Conservation (phyloP, 2,888 invertebrate species). For the Lasiommata megera region DNA sequence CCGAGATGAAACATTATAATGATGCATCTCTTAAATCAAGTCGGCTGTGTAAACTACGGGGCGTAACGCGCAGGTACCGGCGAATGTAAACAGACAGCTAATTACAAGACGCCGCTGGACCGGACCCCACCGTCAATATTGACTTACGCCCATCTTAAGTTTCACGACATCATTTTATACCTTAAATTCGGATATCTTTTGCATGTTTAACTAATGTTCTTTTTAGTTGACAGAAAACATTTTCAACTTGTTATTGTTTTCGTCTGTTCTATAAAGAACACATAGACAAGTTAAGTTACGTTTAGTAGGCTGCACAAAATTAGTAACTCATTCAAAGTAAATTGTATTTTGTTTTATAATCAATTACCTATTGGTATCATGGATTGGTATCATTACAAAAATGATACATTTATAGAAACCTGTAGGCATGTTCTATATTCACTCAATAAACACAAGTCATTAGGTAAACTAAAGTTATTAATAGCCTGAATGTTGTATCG, state of each 20-base stretch:
- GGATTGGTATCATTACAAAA: too few species aligned
- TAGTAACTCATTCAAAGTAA: too few species aligned
- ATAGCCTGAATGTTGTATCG: not conserved
- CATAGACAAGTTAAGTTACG: too few species aligned
- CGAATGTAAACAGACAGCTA: slow-evolving; percentile 56
- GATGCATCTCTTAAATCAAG: slow-evolving; percentile 32
- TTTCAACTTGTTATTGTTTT: not conserved
- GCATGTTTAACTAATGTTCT: not conserved
- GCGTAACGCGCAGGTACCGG: slow-evolving; percentile 30
- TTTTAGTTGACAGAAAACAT: not conserved
- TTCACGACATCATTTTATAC: slow-evolving; percentile 32
- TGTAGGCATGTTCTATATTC: not conserved
- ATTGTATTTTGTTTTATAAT: too few species aligned
- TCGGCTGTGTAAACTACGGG: slow-evolving; percentile 28
- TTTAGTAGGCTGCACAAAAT: too few species aligned
- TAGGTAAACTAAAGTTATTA: slow-evolving; percentile 8
- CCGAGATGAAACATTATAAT: slow-evolving; percentile 31
- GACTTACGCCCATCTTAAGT: slow-evolving; percentile 32
- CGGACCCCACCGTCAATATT: slow-evolving; percentile 46
- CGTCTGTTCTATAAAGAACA: too few species aligned
- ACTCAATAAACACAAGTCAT: not conserved
- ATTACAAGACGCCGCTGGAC: slow-evolving; percentile 56
- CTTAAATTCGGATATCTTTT: slow-evolving; percentile 10
- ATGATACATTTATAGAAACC: not conserved
- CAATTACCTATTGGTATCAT: too few species aligned